Evolutionary conservation across 2,888 invertebrate species (phyloP).

Genomic region (Agonopterix subpropinquella): DNA sequence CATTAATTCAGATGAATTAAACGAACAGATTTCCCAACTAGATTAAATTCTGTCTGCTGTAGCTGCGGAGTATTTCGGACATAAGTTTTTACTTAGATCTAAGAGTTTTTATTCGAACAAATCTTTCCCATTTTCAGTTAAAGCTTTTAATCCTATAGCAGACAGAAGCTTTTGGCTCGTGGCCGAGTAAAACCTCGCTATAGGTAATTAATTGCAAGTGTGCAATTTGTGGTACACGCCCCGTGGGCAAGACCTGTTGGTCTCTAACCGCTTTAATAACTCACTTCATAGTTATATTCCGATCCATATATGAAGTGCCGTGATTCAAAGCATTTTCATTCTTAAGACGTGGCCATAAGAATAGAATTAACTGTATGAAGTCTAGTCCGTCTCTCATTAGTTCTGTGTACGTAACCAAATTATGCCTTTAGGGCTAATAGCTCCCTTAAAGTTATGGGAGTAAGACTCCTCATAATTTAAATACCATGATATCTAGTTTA

Average conservation of each 20-base stretch:
- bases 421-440: neutral
- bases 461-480: too few relatives aligned
- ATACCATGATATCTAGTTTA: too few relatives aligned
- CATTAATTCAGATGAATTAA: too few relatives aligned
- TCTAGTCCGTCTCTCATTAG: neutral
- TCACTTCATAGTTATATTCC: constrained; percentile 2
- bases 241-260: constrained; percentile 32
- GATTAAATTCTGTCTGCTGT: too few relatives aligned
- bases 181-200: constrained; percentile 22
- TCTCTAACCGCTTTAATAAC: constrained; percentile 17
- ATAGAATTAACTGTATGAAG: too few relatives aligned
- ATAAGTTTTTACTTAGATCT: too few relatives aligned
- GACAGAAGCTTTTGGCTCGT: constrained; percentile 18
- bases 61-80: too few relatives aligned
- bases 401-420: neutral
- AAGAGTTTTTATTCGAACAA: too few relatives aligned
- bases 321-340: too few relatives aligned
- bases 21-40: too few relatives aligned
- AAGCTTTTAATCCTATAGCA: neutral
- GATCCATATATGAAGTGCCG: too few relatives aligned
- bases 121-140: neutral
- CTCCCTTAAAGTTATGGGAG: neutral
- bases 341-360: too few relatives aligned
- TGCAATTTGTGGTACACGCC: constrained; percentile 13
- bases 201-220: constrained; percentile 33